Evolutionary conservation across 1,140 invertebrate genomes (phyloP), one percentile per base, ranked within the genome.

Genomic region (Drosophila busckii): DNA sequence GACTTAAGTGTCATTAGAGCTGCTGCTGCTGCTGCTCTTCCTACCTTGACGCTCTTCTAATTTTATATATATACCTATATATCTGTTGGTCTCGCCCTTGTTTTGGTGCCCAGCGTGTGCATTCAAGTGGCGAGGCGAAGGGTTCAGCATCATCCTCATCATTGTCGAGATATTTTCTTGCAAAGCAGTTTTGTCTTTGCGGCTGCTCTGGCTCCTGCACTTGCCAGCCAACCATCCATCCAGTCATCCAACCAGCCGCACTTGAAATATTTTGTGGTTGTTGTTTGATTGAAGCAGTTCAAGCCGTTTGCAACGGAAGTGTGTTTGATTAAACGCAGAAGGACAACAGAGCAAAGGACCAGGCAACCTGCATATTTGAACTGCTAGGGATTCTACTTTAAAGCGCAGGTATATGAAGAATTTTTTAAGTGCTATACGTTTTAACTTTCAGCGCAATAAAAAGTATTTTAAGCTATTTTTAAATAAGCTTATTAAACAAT

Each of bases 241-340:
- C 60, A 60, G 26, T 40, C 69, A 67, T 63, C 60, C 70, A 75
- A 50, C 70, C 70, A 56, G 58, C 58, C 63, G 42, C 64, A 80
- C 73, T 78, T 78, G 73, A 78, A 78, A 78, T 73, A 73, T 78
- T 64, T 67, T 78, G 73, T 80, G 73, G 73, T 82, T 80, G 73
- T 78, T 78, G 68, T 78, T 78, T 78, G 73, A 78, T 78, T 78
- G 73, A 80, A 78, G 73, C 75, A 46, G 68, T 78, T 78, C 73
- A 80, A 78, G 73, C 68, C 68, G 73, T 73, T 78, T 65, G 73
- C 73, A 80, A 71, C 73, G 73, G 73, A 78, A 78, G 73, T 78
- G 73, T 78, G 73, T 78, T 78, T 78, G 73, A 78, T 78, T 78
- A 80, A 78, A 78, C 73, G 73, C 68, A 60, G 45, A 71, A 80